Base-by-base conservation (phyloP, 2,113 vertebrate species). In the Atherinomorus stipes region DNA sequence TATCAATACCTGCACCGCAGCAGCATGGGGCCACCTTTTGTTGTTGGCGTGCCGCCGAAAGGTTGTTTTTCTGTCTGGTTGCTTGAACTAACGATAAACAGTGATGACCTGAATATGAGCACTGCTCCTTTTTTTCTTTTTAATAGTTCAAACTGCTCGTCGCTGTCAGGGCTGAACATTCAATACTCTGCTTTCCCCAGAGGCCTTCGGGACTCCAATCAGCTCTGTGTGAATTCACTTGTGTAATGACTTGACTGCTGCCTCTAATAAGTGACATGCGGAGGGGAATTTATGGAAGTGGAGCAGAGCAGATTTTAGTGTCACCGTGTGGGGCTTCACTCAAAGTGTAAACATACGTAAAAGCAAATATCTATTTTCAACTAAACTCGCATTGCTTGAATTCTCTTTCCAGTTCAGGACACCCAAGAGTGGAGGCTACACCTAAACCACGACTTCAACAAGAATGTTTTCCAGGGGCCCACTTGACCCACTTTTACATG, bases 161-260 rank as follows among this genome's bases (percentile, higher is more conserved):
- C 61, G 40, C 59, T 21, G 42, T 34, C 9, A 34, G 53, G 52
- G 65, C 68, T 64, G 63, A 63, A 64, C 63, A 54, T 75, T 78
- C 40, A 57, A 49, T 65, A 57, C 51, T 61, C 49, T 74, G 73
- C 40, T 78, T 45, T 60, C 44, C 64, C 62, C 74, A 80, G 74
- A 56, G 60, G 65, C 75, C 59, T 78, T 50, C 65, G 61, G 68
- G 68, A 77, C 34, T 72, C 44, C 64, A 65, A 22, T 69, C 51
- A 62, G 70, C 28, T 11, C 28, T 59, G 74, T 84, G 85, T 86
- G 80, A 85, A 91, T 87, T 87, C 64, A 89, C 66, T 89, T 83
- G 79, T 84, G 34, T 91, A 92, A 93, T 90, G 86, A 88, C 80
- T 90, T 76, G 84, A 91, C 86, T 85, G 89, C 81, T 90, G 89